Evolutionary conservation across 2,113 vertebrate species (phyloP).

Genomic region (Ptilorrhoa leucosticta): DNA sequence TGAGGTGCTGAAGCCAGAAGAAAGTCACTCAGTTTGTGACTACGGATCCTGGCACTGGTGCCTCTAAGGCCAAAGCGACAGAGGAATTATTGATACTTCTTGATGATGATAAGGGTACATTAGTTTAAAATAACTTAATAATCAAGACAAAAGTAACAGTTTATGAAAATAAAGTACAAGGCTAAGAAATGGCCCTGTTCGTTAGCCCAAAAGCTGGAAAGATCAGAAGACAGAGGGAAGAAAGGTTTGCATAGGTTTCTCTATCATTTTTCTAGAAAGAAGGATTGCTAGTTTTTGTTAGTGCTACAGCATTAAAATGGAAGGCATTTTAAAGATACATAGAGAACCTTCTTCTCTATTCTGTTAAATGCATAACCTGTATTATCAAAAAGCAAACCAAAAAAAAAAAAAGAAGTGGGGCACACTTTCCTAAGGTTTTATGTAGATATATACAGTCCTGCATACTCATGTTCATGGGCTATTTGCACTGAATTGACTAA

Average conservation of each 20-base stretch:
- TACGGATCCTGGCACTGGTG: background rate
- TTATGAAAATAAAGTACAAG: background rate
- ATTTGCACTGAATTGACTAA: background rate
- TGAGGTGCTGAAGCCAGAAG: background rate
- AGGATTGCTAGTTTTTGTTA: background rate
- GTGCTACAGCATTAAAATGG: background rate
- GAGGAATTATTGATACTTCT: background rate
- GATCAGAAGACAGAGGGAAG: background rate
- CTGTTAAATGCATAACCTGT: background rate
- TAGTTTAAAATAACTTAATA: background rate
- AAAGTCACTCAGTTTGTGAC: background rate
- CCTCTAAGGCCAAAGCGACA: background rate
- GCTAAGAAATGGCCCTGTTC: background rate
- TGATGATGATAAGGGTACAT: background rate
- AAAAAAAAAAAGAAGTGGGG: accelerated
- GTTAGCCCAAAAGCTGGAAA: background rate
- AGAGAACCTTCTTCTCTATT: background rate
- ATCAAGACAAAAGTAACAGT: background rate
- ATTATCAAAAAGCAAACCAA: background rate
- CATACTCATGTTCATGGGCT: background rate
- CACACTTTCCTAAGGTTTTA: background rate
- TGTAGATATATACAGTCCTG: background rate
- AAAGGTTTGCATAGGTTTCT: background rate
- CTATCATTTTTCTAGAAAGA: background rate
- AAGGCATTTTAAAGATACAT: background rate